phyloP scores from a whole-genome alignment of 2,888 invertebrate species.

The Oscheius sp. region DNA sequence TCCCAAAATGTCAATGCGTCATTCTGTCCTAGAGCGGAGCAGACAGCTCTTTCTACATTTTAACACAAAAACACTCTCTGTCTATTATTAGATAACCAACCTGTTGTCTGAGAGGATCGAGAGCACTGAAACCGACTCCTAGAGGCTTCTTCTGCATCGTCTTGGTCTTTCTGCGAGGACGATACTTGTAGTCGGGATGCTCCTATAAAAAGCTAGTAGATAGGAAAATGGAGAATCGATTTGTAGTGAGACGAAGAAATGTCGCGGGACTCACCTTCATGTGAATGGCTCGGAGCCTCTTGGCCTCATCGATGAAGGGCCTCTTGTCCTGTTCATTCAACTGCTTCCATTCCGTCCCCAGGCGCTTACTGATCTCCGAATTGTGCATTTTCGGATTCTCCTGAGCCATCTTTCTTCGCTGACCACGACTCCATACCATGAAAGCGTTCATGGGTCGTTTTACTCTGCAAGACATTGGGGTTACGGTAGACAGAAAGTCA shows the following conservation, averaged over 20 bases:
- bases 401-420: slow-evolving; percentile 72
- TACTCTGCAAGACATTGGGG: slow-evolving; percentile 53
- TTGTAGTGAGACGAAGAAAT: background rate
- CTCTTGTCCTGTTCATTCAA: slow-evolving; percentile 93
- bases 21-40: too few relatives aligned
- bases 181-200: slow-evolving; percentile 73
- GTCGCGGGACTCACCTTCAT: slow-evolving; percentile 83
- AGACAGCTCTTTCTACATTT: background rate
- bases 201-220: slow-evolving; percentile 46
- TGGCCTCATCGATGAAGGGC: slow-evolving; percentile 98
- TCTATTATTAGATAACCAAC: slow-evolving; percentile 26
- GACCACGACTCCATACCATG: slow-evolving; percentile 73
- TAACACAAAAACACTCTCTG: background rate
- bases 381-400: slow-evolving; percentile 63
- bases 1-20: too few relatives aligned
- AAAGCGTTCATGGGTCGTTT: slow-evolving; percentile 73
- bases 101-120: slow-evolving; percentile 49
- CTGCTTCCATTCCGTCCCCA: slow-evolving; percentile 98
- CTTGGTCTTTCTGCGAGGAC: slow-evolving; percentile 71
- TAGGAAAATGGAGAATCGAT: slow-evolving; percentile 6
- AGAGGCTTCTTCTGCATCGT: slow-evolving; percentile 55
- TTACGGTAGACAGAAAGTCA: background rate
- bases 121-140: slow-evolving; percentile 31
- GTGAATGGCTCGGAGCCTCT: slow-evolving; percentile 93
- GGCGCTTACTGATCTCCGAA: slow-evolving; percentile 75